Conservation (phyloP, 2,797 vertebrate genomes). For the Pagetopsis macropterus region DNA sequence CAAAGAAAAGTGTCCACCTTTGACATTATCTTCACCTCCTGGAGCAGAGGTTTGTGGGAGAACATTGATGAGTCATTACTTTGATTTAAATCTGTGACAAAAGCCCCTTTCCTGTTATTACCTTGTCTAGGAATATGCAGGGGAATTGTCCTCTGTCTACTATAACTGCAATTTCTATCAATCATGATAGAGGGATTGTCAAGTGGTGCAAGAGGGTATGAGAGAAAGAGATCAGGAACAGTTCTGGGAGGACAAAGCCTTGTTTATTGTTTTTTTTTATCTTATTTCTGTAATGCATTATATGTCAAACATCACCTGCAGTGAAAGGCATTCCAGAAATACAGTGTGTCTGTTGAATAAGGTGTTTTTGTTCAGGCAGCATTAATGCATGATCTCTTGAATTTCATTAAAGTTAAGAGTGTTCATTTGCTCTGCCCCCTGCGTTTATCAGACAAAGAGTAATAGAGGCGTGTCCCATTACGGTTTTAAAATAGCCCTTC, state of each 20-base stretch:
- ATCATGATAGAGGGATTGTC: conserved; percentile 51
- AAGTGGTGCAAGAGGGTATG: conserved; percentile 33
- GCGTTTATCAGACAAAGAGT: conserved; percentile 58
- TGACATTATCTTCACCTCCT: conserved; percentile 64
- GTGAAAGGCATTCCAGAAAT: conserved; percentile 23
- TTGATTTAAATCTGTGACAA: conserved; percentile 76
- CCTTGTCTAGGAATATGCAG: conserved; percentile 54
- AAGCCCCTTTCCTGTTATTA: conserved; percentile 74
- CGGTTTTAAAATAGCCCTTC: conserved; percentile 66
- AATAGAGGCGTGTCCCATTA: conserved; percentile 53
- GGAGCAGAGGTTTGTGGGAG: conserved; percentile 53
- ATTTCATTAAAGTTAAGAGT: conserved; percentile 46
- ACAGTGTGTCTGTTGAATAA: not conserved
- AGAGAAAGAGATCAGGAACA: conserved; percentile 33
- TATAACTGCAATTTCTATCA: conserved; percentile 61
- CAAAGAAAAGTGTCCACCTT: conserved; percentile 60
- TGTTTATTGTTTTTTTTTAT: conserved; percentile 49
- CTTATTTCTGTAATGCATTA: conserved; percentile 27
- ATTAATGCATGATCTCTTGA: conserved; percentile 26
- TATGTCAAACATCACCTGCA: conserved; percentile 36
- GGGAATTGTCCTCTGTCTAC: conserved; percentile 53
- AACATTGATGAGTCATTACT: conserved; percentile 75
- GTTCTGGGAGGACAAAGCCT: conserved; percentile 46
- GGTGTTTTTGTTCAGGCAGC: conserved; percentile 17
- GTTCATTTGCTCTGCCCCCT: conserved; percentile 44